Conservation (phyloP, 2,797 vertebrate genomes). For the Natrix natrix region DNA sequence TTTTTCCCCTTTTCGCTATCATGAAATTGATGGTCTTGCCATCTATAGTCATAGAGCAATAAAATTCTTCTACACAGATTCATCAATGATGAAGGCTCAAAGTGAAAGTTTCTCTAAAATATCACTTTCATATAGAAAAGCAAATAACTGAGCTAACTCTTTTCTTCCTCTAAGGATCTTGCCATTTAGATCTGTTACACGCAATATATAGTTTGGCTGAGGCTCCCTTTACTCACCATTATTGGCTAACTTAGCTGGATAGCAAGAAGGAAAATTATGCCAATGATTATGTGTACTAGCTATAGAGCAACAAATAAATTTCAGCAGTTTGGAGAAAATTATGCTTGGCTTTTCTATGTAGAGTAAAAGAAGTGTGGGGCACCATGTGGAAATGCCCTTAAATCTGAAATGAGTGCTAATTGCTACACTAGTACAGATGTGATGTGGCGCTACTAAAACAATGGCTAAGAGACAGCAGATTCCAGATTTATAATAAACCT, state of each 20-base stretch:
- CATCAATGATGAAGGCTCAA: conserved; percentile 51
- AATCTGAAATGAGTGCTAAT: neutral
- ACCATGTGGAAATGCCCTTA: neutral
- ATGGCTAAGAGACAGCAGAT: neutral
- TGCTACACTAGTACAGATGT: neutral
- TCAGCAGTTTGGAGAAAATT: neutral
- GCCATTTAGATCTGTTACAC: conserved; percentile 49
- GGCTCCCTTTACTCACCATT: conserved; percentile 58
- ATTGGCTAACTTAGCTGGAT: conserved; percentile 40
- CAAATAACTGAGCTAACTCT: conserved; percentile 62
- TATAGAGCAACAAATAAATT: neutral
- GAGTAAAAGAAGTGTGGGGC: too few species aligned
- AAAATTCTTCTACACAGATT: conserved; percentile 54
- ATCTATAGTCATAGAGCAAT: conserved; percentile 14
- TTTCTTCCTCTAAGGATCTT: conserved; percentile 49
- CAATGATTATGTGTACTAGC: neutral
- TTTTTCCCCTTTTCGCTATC: conserved; percentile 30
- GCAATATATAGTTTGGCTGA: conserved; percentile 62
- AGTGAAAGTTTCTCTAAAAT: conserved; percentile 45
- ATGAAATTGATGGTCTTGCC: conserved; percentile 34
- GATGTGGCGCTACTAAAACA: neutral
- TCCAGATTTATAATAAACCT: neutral
- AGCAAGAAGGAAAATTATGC: neutral
- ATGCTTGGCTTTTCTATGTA: too few species aligned
- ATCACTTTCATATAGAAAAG: conserved; percentile 67